These are phyloP conservation scores for Cetoscarus ocellatus DNA, from an alignment of 2,797 vertebrate genomes.

Conservation along the genomic window DNA sequence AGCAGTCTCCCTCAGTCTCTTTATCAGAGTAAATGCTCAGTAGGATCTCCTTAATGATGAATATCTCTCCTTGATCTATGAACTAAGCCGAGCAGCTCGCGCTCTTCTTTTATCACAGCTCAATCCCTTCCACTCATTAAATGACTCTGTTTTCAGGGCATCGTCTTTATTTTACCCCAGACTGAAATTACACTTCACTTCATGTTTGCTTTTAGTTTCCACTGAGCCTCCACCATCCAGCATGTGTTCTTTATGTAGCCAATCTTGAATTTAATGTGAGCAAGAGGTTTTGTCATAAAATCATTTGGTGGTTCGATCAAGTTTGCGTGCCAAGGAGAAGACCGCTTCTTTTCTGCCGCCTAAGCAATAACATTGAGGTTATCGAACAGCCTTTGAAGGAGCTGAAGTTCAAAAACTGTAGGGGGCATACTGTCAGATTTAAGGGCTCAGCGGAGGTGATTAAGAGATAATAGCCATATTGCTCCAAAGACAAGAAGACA, in stretches of 20 bases:
- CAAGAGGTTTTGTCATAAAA: conserved; percentile 65
- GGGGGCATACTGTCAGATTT: conserved; percentile 8
- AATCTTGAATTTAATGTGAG: conserved; percentile 60
- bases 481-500: conserved; percentile 23
- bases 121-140: conserved; percentile 47
- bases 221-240: conserved; percentile 35
- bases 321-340: conserved; percentile 58
- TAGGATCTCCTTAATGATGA: conserved; percentile 44
- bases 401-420: conserved; percentile 53
- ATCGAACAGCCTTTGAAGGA: conserved; percentile 72
- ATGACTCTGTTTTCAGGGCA: background rate
- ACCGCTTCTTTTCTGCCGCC: conserved; percentile 67
- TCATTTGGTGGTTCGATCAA: conserved; percentile 65
- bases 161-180: conserved; percentile 11
- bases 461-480: conserved; percentile 18
- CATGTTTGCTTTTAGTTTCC: conserved; percentile 32
- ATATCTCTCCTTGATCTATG: conserved; percentile 52
- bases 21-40: conserved; percentile 13
- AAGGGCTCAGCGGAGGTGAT: conserved; percentile 36
- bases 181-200: conserved; percentile 9
- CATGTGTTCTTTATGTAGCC: conserved; percentile 68
- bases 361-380: conserved; percentile 81
- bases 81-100: conserved; percentile 31
- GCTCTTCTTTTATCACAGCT: background rate
- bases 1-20: conserved; percentile 19